A percentile compares a stretch with the other conserved stretches of the same genome.
These are phyloP conservation scores for Sebastes steindachneri DNA, from an alignment of 2,797 vertebrate genomes.

Conservation along the genomic window DNA sequence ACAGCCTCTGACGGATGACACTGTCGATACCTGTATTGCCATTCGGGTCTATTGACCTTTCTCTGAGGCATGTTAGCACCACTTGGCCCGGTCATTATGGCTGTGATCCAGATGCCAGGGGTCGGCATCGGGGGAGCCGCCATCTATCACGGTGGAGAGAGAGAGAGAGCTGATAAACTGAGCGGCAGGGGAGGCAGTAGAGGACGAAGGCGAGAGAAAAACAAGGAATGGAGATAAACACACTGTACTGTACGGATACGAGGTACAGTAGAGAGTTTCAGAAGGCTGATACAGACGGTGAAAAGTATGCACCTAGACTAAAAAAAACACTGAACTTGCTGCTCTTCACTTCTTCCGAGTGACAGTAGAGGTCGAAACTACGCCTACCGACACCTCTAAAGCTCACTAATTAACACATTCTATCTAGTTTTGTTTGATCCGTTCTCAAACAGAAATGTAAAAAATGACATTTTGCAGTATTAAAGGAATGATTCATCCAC, in stretches of 20 bases:
- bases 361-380: neutral
- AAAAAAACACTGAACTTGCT: neutral
- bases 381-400: too few species aligned
- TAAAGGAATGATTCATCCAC: too few species aligned
- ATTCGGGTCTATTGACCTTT: slow-evolving; percentile 75
- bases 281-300: neutral
- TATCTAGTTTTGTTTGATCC: too few species aligned
- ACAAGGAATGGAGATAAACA: neutral
- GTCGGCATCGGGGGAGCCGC: slow-evolving; percentile 25
- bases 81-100: slow-evolving; percentile 58
- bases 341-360: neutral
- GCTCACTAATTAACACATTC: too few species aligned
- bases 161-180: neutral
- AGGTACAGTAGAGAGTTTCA: neutral
- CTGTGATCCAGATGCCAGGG: slow-evolving; percentile 56
- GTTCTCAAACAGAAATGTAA: too few species aligned
- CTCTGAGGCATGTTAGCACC: slow-evolving; percentile 64
- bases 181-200: neutral
- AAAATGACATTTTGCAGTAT: too few species aligned
- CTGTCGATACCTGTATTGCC: slow-evolving; percentile 67
- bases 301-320: neutral
- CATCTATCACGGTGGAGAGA: slow-evolving; percentile 31
- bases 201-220: neutral
- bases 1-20: slow-evolving; percentile 61
- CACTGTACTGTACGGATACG: neutral